These are phyloP conservation scores for Lepidurus packardi DNA, from an alignment of 1,140 invertebrate genomes.

Conservation along the genomic window DNA sequence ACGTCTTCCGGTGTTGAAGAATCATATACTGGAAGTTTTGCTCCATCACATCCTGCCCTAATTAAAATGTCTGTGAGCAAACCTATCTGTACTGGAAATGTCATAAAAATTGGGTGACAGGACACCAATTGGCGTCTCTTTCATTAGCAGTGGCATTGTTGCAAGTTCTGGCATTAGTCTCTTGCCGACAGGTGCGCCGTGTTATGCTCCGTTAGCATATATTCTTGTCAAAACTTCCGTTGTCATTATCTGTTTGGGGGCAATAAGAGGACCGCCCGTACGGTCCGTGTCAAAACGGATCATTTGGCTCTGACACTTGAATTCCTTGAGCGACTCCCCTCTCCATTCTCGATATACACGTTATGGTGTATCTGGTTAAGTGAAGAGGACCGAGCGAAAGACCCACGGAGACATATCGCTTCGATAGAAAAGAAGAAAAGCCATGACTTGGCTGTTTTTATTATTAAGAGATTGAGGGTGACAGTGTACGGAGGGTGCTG, in stretches of 20 bases:
- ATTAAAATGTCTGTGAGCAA: not conserved
- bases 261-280: not conserved
- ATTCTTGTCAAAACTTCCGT: slow-evolving; percentile 15
- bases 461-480: slow-evolving; percentile 17
- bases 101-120: not conserved
- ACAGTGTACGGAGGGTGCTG: not conserved
- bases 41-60: not conserved
- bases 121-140: not conserved
- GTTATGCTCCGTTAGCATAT: slow-evolving; percentile 7
- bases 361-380: not conserved
- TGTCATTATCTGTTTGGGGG: slow-evolving; percentile 10
- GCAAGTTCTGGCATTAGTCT: not conserved
- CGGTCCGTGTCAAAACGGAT: not conserved
- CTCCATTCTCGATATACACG: not conserved
- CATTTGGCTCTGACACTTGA: slow-evolving; percentile 12
- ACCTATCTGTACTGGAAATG: not conserved
- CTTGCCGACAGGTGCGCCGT: not conserved
- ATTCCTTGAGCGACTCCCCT: not conserved
- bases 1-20: not conserved
- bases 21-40: not conserved
- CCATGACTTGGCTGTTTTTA: slow-evolving; percentile 13
- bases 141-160: not conserved
- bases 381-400: not conserved
- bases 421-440: not conserved
- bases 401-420: not conserved